Percentiles rank a stretch among this genome's conserved stretches.
phyloP scores from a whole-genome alignment of 2,113 vertebrate species.

The Psammodynastes pulverulentus region DNA sequence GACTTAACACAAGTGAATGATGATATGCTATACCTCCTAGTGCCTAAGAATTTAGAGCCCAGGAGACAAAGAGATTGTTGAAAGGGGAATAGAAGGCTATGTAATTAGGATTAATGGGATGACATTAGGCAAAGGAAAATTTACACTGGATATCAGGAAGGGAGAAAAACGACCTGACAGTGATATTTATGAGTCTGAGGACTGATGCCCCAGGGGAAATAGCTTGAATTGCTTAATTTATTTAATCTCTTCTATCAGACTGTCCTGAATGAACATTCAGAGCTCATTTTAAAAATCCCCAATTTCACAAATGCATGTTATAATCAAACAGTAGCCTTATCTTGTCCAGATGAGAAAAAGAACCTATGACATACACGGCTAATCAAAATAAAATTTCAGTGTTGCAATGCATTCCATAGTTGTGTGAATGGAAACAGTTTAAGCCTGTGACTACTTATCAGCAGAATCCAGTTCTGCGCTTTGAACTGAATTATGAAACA shows the following conservation, averaged over 20 bases:
- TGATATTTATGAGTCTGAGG: slow-evolving; percentile 26
- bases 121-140: slow-evolving; percentile 31
- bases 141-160: slow-evolving; percentile 23
- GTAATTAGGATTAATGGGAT: slow-evolving; percentile 34
- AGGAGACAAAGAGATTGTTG: neutral
- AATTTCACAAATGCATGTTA: neutral
- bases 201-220: slow-evolving; percentile 22
- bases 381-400: slow-evolving; percentile 16
- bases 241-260: slow-evolving; percentile 26
- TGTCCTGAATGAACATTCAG: slow-evolving; percentile 7
- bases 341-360: neutral
- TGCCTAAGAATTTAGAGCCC: slow-evolving; percentile 17
- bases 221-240: slow-evolving; percentile 29
- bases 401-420: neutral
- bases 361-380: slow-evolving; percentile 5
- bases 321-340: slow-evolving; percentile 3
- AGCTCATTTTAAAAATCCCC: neutral
- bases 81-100: slow-evolving; percentile 16
- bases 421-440: neutral
- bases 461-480: neutral
- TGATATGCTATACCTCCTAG: neutral
- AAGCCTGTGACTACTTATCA: neutral
- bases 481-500: neutral
- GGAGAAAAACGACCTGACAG: slow-evolving; percentile 13
- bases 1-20: slow-evolving; percentile 1